phyloP scores from a whole-genome alignment of 2,797 vertebrate species.

The Amniataba percoides region DNA sequence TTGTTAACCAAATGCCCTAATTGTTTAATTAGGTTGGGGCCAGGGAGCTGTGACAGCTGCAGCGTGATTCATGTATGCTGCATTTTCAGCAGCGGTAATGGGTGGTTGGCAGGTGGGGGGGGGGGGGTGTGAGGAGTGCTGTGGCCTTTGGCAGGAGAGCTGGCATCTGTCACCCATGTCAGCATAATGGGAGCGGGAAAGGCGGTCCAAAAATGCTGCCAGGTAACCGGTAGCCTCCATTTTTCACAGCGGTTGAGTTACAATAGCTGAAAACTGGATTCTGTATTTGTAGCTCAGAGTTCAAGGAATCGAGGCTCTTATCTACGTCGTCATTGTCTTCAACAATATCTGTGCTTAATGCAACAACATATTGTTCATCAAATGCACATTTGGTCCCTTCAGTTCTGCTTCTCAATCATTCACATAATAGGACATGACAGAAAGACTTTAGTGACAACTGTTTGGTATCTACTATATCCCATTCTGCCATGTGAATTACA shows the following conservation, averaged over 20 bases:
- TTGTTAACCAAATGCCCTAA: conserved; percentile 82
- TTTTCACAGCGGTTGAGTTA: conserved; percentile 51
- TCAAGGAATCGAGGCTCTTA: not conserved
- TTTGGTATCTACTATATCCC: not conserved
- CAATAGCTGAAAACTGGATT: conserved; percentile 42
- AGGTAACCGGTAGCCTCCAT: conserved; percentile 61
- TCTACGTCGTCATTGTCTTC: not conserved
- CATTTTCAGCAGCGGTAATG: conserved; percentile 76
- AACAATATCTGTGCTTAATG: not conserved
- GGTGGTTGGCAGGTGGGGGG: conserved; percentile 57
- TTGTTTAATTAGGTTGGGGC: conserved; percentile 83
- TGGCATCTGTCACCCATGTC: conserved; percentile 83
- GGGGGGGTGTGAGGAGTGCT: conserved; percentile 67
- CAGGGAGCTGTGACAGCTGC: conserved; percentile 78
- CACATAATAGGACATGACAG: not conserved
- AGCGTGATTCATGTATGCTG: conserved; percentile 81
- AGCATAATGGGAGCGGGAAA: conserved; percentile 73
- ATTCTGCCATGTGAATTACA: not conserved
- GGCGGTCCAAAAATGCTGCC: conserved; percentile 66
- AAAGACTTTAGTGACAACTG: not conserved
- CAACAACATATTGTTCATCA: not conserved
- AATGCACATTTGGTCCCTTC: conserved; percentile 9
- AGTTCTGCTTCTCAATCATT: not conserved
- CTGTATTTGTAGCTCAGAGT: conserved; percentile 15
- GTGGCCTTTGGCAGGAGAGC: conserved; percentile 81